Evolutionary conservation across 1,140 invertebrate genomes (phyloP), one percentile per base, ranked within the genome.

Genomic region (Zaprionus camerounensis): DNA sequence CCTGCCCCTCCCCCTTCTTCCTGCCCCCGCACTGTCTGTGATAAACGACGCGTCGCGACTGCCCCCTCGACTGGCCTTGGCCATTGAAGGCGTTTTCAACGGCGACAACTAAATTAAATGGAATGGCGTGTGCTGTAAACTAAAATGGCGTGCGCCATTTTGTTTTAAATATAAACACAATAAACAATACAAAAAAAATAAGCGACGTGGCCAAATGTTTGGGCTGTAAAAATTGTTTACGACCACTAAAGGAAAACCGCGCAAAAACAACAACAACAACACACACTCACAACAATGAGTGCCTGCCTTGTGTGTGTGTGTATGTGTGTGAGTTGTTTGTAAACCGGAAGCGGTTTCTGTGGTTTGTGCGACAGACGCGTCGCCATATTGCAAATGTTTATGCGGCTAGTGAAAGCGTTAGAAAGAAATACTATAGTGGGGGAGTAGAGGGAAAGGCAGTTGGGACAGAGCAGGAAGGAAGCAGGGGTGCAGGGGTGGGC

Each of bases 171-270:
- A 84, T 80, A 87, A 78, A 81, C 70, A 78, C 81, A 71, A 88
- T 88, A 87, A 84, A 87, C 88, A 87, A 80, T 76, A 78, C 78
- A 83, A 20, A 20, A 34, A 56, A 38, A 31, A 71, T 83, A 84
- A 84, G 73, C 72, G 41, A 44, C 36, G 64, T 62, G 65, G 66
- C 71, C 84, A 88, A 87, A 87, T 87, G 84, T 88, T 87, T 81
- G 78, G 71, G 78, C 81, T 81, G 85, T 88, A 88, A 87, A 86
- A 87, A 88, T 87, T 83, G 83, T 87, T 87, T 88, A 87, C 83
- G 83, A 78, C 67, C 84, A 84, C 80, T 88, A 77, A 88, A 83
- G 80, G 71, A 67, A 88, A 87, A 87, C 83, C 83, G 84, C 84
- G 71, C 57, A 88, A 81, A 71, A 79, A 51, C 55, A 69, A 62